Evolutionary conservation across 2,888 invertebrate species (phyloP).

Genomic region (Slavum lentiscoides): DNA sequence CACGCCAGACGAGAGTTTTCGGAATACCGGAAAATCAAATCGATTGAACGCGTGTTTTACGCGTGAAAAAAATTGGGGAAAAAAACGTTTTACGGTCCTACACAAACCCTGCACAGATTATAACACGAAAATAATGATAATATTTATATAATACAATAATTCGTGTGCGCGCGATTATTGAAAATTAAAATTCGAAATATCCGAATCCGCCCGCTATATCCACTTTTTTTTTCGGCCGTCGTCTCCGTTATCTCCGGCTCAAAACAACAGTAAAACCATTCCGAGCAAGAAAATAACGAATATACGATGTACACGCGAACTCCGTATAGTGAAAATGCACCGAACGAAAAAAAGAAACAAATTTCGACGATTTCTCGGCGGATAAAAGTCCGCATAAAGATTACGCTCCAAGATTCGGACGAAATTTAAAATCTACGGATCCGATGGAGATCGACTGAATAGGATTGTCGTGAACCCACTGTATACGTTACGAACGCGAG

Average conservation of each 20-base stretch:
- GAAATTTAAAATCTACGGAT: constrained; percentile 1
- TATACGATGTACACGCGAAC: not conserved
- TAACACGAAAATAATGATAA: too few species aligned
- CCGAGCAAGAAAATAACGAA: constrained; percentile 1
- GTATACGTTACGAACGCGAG: not conserved
- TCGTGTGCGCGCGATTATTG: too few species aligned
- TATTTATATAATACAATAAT: too few species aligned
- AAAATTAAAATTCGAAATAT: not conserved
- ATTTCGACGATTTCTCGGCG: constrained; percentile 15
- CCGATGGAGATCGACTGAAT: not conserved
- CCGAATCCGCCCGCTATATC: not conserved
- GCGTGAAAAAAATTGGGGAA: too few species aligned
- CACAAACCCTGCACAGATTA: too few species aligned
- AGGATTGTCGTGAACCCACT: constrained; percentile 12
- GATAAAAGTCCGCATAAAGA: constrained; percentile 10
- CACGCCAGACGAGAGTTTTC: too few species aligned
- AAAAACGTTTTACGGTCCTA: too few species aligned
- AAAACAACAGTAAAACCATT: not conserved
- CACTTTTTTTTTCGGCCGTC: not conserved
- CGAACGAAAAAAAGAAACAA: constrained; percentile 6
- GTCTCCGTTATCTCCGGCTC: constrained; percentile 1
- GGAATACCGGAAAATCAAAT: too few species aligned
- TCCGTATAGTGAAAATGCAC: not conserved
- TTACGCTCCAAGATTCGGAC: not conserved
- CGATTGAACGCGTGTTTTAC: too few species aligned